Evolutionary conservation across 2,113 vertebrate genomes (phyloP).

Genomic region (Platysteira castanea): DNA sequence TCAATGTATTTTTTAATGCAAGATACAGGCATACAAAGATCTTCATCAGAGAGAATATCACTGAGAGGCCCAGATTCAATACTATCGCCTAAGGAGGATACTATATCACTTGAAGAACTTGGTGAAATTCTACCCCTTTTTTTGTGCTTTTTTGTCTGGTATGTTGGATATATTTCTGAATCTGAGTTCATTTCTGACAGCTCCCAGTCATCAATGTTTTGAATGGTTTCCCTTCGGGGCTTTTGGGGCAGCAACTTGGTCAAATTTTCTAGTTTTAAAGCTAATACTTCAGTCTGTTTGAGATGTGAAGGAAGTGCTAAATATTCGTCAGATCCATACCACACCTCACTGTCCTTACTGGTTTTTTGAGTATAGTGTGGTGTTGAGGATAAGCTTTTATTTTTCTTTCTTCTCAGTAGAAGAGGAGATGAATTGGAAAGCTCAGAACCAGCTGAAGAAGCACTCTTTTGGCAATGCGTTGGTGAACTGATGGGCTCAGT

Average conservation of each 20-base stretch:
- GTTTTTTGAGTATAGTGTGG: slow-evolving; percentile 3
- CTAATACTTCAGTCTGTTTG: slow-evolving; percentile 88
- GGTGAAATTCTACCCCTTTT: slow-evolving; percentile 78
- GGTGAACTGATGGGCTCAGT: slow-evolving; percentile 48
- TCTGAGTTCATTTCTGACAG: slow-evolving; percentile 89
- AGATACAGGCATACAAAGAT: slow-evolving; percentile 64
- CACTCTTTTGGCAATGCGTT: slow-evolving; percentile 9
- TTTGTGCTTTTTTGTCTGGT: slow-evolving; percentile 72
- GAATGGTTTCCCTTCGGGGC: slow-evolving; percentile 76
- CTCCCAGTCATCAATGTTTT: slow-evolving; percentile 96
- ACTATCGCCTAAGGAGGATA: slow-evolving; percentile 86
- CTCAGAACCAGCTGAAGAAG: slow-evolving; percentile 64
- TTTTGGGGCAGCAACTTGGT: slow-evolving; percentile 85
- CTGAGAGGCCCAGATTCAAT: slow-evolving; percentile 89
- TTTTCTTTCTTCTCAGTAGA: slow-evolving; percentile 42
- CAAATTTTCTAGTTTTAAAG: slow-evolving; percentile 89
- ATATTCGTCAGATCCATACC: slow-evolving; percentile 97
- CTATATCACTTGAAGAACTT: slow-evolving; percentile 88
- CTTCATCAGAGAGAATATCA: slow-evolving; percentile 88
- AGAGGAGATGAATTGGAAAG: slow-evolving; percentile 22
- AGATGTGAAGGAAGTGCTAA: slow-evolving; percentile 93
- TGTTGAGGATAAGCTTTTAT: slow-evolving; percentile 43
- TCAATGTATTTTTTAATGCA: slow-evolving; percentile 63
- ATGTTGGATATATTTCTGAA: slow-evolving; percentile 77
- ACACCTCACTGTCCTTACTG: slow-evolving; percentile 67